A percentile compares a stretch with the other conserved stretches of the same genome.
Conservation (phyloP, 2,888 invertebrate genomes). For the Heliconius hortense region DNA sequence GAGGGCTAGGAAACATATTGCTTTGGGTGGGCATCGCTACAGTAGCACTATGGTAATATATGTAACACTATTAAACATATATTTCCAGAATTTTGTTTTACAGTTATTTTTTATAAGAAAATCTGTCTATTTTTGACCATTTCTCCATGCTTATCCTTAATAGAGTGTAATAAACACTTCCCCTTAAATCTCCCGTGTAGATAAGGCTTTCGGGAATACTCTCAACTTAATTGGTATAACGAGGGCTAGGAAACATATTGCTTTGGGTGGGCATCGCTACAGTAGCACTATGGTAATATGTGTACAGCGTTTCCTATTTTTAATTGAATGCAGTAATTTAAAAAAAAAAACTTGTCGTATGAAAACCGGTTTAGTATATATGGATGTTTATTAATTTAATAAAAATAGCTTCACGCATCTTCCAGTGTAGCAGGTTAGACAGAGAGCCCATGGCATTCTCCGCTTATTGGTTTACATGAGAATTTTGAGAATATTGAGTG, state of each 20-base stretch:
- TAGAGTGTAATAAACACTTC: conserved; percentile 36
- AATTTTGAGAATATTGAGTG: background rate
- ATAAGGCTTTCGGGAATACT: conserved; percentile 62
- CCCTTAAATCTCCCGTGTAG: conserved; percentile 56
- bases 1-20: conserved; percentile 55
- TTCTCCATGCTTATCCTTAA: background rate
- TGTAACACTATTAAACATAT: background rate
- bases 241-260: conserved; percentile 55
- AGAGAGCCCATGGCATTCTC: too few relatives aligned
- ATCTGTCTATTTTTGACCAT: background rate
- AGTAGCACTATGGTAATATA: conserved; percentile 13
- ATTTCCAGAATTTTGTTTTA: too few relatives aligned
- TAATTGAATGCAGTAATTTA: background rate
- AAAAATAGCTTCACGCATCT: too few relatives aligned
- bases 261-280: conserved; percentile 59
- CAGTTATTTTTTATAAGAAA: background rate
- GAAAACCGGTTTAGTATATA: too few relatives aligned
- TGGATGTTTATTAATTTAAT: too few relatives aligned
- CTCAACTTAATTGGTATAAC: conserved; percentile 66
- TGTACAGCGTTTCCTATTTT: conserved; percentile 38
- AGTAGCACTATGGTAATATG: conserved; percentile 13
- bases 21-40: conserved; percentile 59
- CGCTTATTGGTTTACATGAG: background rate
- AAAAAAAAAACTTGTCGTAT: background rate
- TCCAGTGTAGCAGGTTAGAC: too few relatives aligned